Evolutionary conservation across 2,797 vertebrate species (phyloP), one percentile per base, ranked within the genome.

Genomic region (Falco naumanni): DNA sequence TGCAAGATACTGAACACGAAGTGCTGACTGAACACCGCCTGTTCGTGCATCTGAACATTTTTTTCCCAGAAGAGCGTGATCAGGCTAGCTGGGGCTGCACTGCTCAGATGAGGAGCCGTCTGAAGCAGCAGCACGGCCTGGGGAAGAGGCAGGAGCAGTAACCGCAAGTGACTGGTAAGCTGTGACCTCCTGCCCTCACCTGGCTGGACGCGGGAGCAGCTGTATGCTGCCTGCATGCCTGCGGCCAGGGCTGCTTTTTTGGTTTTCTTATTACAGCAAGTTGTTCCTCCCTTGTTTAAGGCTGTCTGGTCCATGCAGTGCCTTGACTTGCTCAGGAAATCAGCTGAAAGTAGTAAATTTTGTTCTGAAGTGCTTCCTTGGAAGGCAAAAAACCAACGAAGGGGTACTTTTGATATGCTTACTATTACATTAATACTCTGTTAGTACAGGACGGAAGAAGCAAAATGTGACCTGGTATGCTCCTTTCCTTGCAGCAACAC

Each of bases 101-200:
- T 29, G 6, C 17, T 41, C 11, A 41, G 13, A 13, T 26, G 8
- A 33, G 3, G 9, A 63, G 14, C 12, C 0, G 1, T 17, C 4
- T 16, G 34, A 79, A 56, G 75, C 16, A 21, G 19, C 22, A 51
- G 3, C 8, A 6, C 6, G 47, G 21, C 17, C 51, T 14, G 17
- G 47, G 24, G 14, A 41, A 48, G 61, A 74, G 41, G 39, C 22
- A 53, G 29, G 51, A 77, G 34, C 9, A 0, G 61, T 53, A 61
- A 66, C 39, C 22, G 39, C 17, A 20, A 17, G 54, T 11, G 29
- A 5, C 2, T 2, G 45, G n/a, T 12, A 25, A 7, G 29, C 74
- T 79, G 51, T 60, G 29, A 48, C 54, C 17, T n/a, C 37, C 66
- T 33, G 19, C 43, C 57, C 33, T 33, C 28, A 6, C 45, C 56